Base-by-base conservation (phyloP, 2,797 vertebrate species). In the Cynodonichthys magdalenae region DNA sequence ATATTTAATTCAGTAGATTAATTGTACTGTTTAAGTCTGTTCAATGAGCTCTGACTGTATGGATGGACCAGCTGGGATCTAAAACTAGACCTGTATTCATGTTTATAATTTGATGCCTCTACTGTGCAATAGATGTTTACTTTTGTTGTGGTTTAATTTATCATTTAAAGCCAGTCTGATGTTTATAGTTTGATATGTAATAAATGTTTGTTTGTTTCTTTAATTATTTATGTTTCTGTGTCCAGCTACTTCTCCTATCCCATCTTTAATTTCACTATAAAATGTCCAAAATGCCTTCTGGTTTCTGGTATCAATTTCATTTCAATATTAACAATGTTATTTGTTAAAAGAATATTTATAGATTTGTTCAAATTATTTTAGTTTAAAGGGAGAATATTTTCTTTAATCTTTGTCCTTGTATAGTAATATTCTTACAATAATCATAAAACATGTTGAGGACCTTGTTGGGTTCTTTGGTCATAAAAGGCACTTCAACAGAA, bases 91-190 rank as follows among this genome's bases (percentile, higher is more conserved):
- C 1, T 5, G 52, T 63, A 54, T 64, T 79, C 65, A 76, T 83
- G 73, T 86, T 68, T 68, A 74, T 66, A 44, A 85, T 45, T 48
- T 81, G 67, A 74, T 87, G 77, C 81, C 80, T 89, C 86, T 74
- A 84, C 85, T 90, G 93, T 93, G 92, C 92, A 93, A 94, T 93
- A 92, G 90, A 76, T 80, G 82, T 89, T 82, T 84, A 70, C 79
- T 88, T 86, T 84, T 84, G 66, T 80, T 82, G 63, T 80, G 83
- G 59, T 83, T 81, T 71, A 83, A 36, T 86, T 69, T 81, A 58
- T 77, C 46, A 46, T 87, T 82, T 87, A 79, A 85, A 86, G 80
- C 60, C 69, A 73, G 72, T 86, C 71, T 58, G 58, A 75, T 74
- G 74, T 76, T 75, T 7, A 20, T 53, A 15, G 12, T 82, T 85